These are phyloP conservation scores for Diorhabda elongata DNA, from an alignment of 1,140 invertebrate species.

Conservation along the genomic window DNA sequence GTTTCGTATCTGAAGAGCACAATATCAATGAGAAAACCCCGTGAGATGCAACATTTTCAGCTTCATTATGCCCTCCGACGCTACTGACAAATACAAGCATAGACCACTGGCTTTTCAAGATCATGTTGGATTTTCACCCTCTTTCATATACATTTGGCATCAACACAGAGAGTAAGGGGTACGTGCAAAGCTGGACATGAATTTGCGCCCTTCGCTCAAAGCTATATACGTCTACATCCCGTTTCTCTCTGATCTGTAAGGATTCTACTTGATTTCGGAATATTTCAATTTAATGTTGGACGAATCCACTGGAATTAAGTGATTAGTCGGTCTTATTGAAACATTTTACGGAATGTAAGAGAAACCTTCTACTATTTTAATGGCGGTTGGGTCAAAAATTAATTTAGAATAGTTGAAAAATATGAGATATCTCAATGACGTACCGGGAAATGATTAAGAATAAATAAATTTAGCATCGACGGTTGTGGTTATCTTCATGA, in stretches of 20 bases:
- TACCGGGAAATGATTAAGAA: no score
- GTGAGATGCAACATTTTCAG: no score
- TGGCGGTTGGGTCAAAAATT: no score
- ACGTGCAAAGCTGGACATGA: constrained; percentile 32
- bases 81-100: background rate
- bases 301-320: constrained; percentile 15
- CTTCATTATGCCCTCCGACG: background rate
- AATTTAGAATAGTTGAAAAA: no score
- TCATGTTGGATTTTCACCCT: constrained; percentile 35
- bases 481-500: no score
- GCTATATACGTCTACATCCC: constrained; percentile 15
- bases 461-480: no score
- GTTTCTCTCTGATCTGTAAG: constrained; percentile 19
- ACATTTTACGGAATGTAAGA: background rate
- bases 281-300: constrained; percentile 9
- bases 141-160: constrained; percentile 29
- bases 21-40: no score
- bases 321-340: constrained; percentile 15
- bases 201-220: constrained; percentile 29
- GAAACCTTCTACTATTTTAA: no score
- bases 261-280: constrained; percentile 6
- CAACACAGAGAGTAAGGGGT: constrained; percentile 20
- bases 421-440: no score
- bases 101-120: constrained; percentile 15
- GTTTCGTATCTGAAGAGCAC: no score